phyloP scores from a whole-genome alignment of 2,888 invertebrate species.

The Mimumesa dahlbomi region DNA sequence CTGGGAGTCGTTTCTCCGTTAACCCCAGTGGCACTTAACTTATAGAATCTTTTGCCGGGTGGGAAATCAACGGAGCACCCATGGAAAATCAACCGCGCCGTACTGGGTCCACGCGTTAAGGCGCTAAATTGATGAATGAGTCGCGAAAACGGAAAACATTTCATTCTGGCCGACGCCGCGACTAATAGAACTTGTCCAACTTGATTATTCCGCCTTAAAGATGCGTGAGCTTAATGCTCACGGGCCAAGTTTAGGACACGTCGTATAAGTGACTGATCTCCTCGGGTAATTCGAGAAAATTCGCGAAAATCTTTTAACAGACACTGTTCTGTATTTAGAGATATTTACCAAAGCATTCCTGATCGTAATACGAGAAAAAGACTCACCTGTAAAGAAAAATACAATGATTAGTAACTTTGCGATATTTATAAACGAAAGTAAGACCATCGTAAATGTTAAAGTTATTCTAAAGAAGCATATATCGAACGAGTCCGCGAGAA shows the following conservation, averaged over 20 bases:
- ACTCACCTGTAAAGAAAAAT: too few relatives aligned
- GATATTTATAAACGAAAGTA: too few relatives aligned
- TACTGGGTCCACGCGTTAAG: constrained; percentile 58
- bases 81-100: constrained; percentile 50
- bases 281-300: constrained; percentile 44
- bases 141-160: constrained; percentile 69
- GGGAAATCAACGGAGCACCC: constrained; percentile 6
- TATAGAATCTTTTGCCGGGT: neutral
- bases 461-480: neutral
- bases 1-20: neutral
- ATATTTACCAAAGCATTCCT: too few relatives aligned
- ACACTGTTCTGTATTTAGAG: too few relatives aligned
- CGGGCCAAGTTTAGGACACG: constrained; percentile 46
- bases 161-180: constrained; percentile 62
- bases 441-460: too few relatives aligned
- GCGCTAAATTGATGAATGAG: constrained; percentile 77
- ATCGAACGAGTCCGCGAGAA: constrained; percentile 4
- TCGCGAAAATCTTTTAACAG: constrained; percentile 1
- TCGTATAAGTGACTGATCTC: constrained; percentile 62
- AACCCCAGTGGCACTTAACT: constrained; percentile 14
- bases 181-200: constrained; percentile 79
- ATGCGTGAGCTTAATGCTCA: constrained; percentile 67
- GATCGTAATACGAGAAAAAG: too few relatives aligned
- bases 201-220: constrained; percentile 72
- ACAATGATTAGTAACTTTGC: too few relatives aligned